Base-by-base conservation (phyloP, 2,113 vertebrate genomes). In the Conger conger region DNA sequence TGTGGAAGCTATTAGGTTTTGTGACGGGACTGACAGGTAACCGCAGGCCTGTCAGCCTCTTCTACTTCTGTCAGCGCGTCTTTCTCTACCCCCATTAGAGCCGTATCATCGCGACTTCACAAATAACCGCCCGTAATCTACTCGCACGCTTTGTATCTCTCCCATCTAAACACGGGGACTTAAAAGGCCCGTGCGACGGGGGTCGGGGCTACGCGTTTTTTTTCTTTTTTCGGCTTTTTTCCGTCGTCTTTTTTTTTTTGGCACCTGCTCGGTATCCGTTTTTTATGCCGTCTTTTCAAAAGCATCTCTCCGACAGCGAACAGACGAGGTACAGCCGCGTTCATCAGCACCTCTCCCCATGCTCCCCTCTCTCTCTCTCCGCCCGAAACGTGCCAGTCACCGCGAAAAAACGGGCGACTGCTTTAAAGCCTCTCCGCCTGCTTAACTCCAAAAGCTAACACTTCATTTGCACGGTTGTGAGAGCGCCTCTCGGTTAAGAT, bases 1-100 rank as follows among this genome's bases (percentile, higher is more conserved):
- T 94, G 94, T 93, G 92, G 92, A 95, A 94, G 94, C 95, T 94
- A 94, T 95, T 95, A 95, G 94, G 92, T 89, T 87, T 38, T 92
- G 95, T 93, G 94, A 96, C 93, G 92, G 92, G 91, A 93, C 92
- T 94, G 96, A 95, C 96, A 96, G 94, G 91, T 94, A 94, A 94
- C 94, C 91, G 92, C 85, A 84, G 91, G 92, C 92, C 92, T 95
- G 95, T 96, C 96, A 94, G 91, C 92, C 92, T 88, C 86, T 83
- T 1, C 92, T 94, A 93, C 93, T 89, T 90, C 93, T 95, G 95
- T 92, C 93, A 95, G 93, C 94, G 94, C 92, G 91, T 95, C 95
- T 93, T 93, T 95, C 93, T 93, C 93, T 91, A 91, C 92, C 92
- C 94, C 94, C 92, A 94, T 94, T 94, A 96, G 94, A 89, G 89